These are phyloP conservation scores for Parauchenoglanis punctatus DNA, from an alignment of 2,797 vertebrate species.

Conservation along the genomic window DNA sequence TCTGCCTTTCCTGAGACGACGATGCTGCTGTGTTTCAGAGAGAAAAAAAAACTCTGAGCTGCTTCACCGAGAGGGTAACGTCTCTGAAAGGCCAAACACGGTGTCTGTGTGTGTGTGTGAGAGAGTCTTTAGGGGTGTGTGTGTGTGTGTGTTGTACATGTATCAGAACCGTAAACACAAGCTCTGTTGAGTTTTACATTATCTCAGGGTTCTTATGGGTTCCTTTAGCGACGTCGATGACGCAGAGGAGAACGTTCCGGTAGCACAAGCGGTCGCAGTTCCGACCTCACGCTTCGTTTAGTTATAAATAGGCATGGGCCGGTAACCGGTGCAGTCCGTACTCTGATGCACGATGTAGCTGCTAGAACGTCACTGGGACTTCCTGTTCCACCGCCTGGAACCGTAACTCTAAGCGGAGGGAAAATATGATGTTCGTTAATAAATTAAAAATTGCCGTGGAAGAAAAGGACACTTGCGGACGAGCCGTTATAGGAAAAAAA, in stretches of 20 bases:
- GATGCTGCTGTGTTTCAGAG: conserved; percentile 24
- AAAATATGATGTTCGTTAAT: neutral
- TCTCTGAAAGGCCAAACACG: conserved; percentile 41
- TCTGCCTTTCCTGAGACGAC: conserved; percentile 43
- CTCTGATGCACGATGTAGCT: neutral
- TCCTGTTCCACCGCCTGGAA: neutral
- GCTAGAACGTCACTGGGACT: neutral
- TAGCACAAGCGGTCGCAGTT: neutral
- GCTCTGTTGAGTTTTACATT: conserved; percentile 27
- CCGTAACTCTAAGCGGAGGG: neutral
- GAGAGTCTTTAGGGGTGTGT: neutral
- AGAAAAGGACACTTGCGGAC: too few species aligned
- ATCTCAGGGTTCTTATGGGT: conserved; percentile 50
- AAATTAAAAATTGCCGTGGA: neutral
- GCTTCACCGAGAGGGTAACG: conserved; percentile 1
- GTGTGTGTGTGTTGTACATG: neutral
- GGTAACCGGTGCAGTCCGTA: neutral
- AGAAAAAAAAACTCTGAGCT: conserved; percentile 8
- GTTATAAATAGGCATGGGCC: neutral
- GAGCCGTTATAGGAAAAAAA: neutral
- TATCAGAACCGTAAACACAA: conserved; percentile 26
- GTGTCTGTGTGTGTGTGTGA: conserved; percentile 19
- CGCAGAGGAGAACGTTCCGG: conserved; percentile 34
- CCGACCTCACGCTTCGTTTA: neutral
- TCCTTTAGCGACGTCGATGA: conserved; percentile 14